phyloP scores from a whole-genome alignment of 2,113 vertebrate genomes.

The Larimichthys polyactis region DNA sequence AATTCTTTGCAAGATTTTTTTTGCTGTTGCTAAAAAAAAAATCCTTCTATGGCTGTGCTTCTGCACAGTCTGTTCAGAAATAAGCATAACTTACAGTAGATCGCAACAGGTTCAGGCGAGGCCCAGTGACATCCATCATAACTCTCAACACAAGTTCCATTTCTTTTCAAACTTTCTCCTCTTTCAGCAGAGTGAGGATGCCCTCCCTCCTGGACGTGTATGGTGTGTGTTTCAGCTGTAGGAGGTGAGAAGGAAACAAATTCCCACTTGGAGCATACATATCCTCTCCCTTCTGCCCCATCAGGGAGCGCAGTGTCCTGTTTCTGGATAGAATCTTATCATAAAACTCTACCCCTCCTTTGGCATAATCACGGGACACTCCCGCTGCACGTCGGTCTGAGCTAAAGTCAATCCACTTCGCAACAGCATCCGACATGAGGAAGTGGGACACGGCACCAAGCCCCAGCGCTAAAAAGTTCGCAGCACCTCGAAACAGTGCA shows the following conservation, averaged over 20 bases:
- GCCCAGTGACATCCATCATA: background rate
- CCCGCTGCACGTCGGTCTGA: slow-evolving; percentile 86
- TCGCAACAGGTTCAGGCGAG: background rate
- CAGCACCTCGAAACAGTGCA: slow-evolving; percentile 75
- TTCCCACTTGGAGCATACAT: slow-evolving; percentile 92
- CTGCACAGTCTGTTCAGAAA: background rate
- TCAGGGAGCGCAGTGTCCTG: slow-evolving; percentile 85
- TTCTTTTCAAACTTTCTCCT: slow-evolving; percentile 63
- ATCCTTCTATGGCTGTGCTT: no score
- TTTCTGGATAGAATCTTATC: slow-evolving; percentile 91
- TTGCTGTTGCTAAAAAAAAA: background rate
- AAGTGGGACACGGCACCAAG: slow-evolving; percentile 85
- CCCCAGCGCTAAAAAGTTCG: slow-evolving; percentile 80
- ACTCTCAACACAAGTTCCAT: background rate
- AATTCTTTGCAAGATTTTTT: background rate
- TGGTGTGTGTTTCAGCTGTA: slow-evolving; percentile 89
- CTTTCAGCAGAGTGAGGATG: slow-evolving; percentile 84
- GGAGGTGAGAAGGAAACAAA: slow-evolving; percentile 86
- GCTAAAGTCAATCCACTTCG: slow-evolving; percentile 86
- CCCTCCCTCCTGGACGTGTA: slow-evolving; percentile 90
- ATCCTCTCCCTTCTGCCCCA: slow-evolving; percentile 88
- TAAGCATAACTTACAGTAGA: background rate
- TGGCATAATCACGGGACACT: slow-evolving; percentile 87
- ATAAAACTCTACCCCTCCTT: slow-evolving; percentile 94
- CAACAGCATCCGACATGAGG: slow-evolving; percentile 84